Conservation (phyloP, 2,797 vertebrate species). For the Mormyrus proboscirostris region DNA sequence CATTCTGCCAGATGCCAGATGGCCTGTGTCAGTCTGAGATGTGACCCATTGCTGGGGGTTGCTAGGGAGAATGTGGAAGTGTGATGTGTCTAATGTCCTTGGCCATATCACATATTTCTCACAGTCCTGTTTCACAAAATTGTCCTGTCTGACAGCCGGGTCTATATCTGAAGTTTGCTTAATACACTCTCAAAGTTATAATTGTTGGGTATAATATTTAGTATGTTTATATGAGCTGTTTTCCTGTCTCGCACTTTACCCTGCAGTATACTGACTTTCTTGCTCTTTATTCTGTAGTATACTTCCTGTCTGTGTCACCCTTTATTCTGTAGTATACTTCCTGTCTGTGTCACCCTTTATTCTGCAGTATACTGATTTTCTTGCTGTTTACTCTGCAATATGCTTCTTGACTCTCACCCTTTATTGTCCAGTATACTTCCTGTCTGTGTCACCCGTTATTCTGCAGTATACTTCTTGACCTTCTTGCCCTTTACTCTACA, state of each 20-base stretch:
- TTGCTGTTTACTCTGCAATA: too few relatives aligned
- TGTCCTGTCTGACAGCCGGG: background rate
- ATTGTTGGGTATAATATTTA: background rate
- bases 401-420: background rate
- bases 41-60: background rate
- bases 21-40: background rate
- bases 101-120: background rate
- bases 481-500: slow-evolving; percentile 35
- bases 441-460: background rate
- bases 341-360: background rate
- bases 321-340: background rate
- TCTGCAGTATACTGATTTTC: background rate
- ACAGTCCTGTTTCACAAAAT: background rate
- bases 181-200: background rate
- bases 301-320: too few relatives aligned
- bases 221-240: background rate
- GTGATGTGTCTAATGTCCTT: background rate
- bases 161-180: background rate
- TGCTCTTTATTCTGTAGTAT: background rate
- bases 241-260: background rate
- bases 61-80: background rate
- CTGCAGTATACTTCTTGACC: background rate
- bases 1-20: background rate
- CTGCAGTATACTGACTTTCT: slow-evolving; percentile 46
- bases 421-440: background rate